Evolutionary conservation across 2,888 invertebrate species (phyloP).

Genomic region (Priocnemis perturbator): DNA sequence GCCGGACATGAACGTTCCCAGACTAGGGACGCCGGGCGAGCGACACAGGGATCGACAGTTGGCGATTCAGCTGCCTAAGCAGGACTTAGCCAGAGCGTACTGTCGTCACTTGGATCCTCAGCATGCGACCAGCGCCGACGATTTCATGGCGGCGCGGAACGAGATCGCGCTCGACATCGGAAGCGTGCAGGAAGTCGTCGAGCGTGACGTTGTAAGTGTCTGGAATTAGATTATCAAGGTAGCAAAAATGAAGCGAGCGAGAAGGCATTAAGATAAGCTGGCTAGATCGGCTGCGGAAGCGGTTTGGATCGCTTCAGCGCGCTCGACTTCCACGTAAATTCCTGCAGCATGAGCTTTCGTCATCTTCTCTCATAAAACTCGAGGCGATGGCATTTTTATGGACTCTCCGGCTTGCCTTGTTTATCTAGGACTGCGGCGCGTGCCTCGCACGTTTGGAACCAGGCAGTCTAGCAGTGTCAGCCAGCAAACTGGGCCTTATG

Average conservation of each 20-base stretch:
- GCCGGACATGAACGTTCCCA: constrained; percentile 82
- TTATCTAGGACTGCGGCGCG: constrained; percentile 86
- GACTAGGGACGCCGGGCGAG: constrained; percentile 86
- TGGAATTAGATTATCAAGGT: constrained; percentile 61
- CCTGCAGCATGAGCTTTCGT: background rate
- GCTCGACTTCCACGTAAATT: too few relatives aligned
- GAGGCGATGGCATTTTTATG: background rate
- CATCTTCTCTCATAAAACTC: too few relatives aligned
- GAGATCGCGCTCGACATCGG: constrained; percentile 97
- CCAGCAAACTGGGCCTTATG: constrained; percentile 86
- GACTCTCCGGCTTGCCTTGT: too few relatives aligned
- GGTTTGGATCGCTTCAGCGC: too few relatives aligned
- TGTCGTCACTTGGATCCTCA: constrained; percentile 90
- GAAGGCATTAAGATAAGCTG: background rate
- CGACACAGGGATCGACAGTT: constrained; percentile 88
- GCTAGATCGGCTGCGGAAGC: background rate
- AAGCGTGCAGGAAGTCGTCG: constrained; percentile 71
- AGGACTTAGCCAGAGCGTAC: constrained; percentile 93
- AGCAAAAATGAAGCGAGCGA: background rate
- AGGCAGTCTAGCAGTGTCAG: constrained; percentile 90
- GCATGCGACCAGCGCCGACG: constrained; percentile 90
- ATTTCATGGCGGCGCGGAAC: constrained; percentile 95
- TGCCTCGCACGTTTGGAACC: constrained; percentile 88
- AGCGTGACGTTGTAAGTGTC: constrained; percentile 64
- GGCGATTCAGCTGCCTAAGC: constrained; percentile 93